These are phyloP conservation scores for Ectropis crepuscularia DNA, from an alignment of 2,888 invertebrate species.

Conservation along the genomic window DNA sequence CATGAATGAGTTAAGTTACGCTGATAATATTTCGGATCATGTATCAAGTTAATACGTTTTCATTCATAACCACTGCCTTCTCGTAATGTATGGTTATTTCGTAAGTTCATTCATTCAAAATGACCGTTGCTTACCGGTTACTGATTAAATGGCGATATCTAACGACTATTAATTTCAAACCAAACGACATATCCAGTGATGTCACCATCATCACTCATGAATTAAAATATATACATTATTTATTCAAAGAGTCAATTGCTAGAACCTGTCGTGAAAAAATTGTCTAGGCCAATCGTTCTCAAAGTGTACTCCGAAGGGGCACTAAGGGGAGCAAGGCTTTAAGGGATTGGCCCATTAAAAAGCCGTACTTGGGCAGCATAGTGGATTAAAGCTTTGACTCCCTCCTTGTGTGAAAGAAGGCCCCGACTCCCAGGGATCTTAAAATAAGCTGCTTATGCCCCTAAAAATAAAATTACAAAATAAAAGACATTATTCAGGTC, in stretches of 20 bases:
- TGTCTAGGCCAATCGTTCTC: constrained; percentile 5
- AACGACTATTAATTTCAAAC: constrained; percentile 9
- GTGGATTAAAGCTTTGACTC: too few species aligned
- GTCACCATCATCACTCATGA: constrained; percentile 32
- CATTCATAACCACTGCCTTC: neutral
- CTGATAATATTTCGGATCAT: too few species aligned
- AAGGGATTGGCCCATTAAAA: too few species aligned
- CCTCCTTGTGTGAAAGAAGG: too few species aligned
- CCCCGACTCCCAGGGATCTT: too few species aligned
- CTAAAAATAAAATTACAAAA: too few species aligned
- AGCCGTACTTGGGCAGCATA: too few species aligned
- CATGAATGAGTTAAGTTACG: too few species aligned
- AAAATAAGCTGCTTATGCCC: too few species aligned
- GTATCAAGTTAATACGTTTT: neutral
- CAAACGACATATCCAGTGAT: constrained; percentile 27
- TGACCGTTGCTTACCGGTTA: constrained; percentile 1
- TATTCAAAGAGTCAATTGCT: constrained; percentile 26
- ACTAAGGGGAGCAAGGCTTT: too few species aligned
- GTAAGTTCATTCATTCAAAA: constrained; percentile 4
- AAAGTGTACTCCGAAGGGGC: too few species aligned
- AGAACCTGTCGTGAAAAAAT: constrained; percentile 26
- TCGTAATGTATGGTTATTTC: neutral
- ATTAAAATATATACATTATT: constrained; percentile 27
- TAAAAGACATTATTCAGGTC: too few species aligned
- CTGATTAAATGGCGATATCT: constrained; percentile 5